These are phyloP conservation scores for Keiferia lycopersicella DNA, from an alignment of 2,888 invertebrate genomes.

Conservation along the genomic window DNA sequence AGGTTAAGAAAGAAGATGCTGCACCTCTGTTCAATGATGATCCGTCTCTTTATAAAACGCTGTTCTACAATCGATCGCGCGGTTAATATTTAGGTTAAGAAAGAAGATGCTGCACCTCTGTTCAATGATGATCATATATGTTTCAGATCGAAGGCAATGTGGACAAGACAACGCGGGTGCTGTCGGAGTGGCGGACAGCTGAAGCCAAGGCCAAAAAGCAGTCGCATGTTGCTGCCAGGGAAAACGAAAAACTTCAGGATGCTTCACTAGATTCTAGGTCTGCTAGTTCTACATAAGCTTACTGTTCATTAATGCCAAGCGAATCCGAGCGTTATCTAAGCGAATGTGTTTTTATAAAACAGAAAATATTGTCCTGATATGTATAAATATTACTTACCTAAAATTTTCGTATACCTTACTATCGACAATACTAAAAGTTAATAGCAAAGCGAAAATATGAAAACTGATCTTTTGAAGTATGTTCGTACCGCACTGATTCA, in stretches of 20 bases:
- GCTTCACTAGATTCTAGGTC: slow-evolving; percentile 77
- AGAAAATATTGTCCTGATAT: not conserved
- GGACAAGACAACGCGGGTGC: slow-evolving; percentile 90
- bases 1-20: too few relatives aligned
- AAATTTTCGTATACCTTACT: too few relatives aligned
- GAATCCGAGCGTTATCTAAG: slow-evolving; percentile 40
- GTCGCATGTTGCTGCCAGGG: slow-evolving; percentile 92
- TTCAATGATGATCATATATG: not conserved
- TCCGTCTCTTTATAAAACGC: too few relatives aligned
- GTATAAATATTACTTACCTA: too few relatives aligned
- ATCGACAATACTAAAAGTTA: not conserved
- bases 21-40: not conserved
- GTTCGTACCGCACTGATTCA: too few relatives aligned
- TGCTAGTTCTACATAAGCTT: slow-evolving; percentile 38
- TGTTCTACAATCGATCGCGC: too few relatives aligned
- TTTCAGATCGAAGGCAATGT: slow-evolving; percentile 87
- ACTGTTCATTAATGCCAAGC: slow-evolving; percentile 39
- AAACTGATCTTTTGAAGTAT: not conserved
- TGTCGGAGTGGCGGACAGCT: slow-evolving; percentile 92
- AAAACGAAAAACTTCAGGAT: slow-evolving; percentile 96
- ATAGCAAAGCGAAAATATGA: not conserved
- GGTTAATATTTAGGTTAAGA: too few relatives aligned
- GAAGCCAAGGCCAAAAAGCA: slow-evolving; percentile 95
- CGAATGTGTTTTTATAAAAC: slow-evolving; percentile 41
- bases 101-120: too few relatives aligned